Evolutionary conservation across 2,888 invertebrate species (phyloP), one percentile per base, ranked within the genome.

Genomic region (Rhagonycha lutea): DNA sequence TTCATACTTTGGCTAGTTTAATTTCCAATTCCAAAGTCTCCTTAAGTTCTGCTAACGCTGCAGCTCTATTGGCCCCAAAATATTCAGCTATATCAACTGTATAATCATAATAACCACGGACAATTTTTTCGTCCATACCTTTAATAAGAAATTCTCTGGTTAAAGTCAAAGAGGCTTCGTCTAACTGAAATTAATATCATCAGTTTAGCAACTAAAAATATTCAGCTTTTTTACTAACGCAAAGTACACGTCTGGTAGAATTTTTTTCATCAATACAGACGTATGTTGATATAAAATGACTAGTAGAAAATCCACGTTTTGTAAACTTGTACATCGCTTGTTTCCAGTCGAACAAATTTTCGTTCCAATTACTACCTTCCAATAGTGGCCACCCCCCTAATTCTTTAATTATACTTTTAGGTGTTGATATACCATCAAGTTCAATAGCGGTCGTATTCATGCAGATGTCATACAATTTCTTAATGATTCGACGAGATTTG

Each of bases 381-480:
- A 97, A 88, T 12, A 95, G 94, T 0, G 98, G 98, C 98, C 98
- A 98, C 3, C 97, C 97, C 0, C 98, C 98, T 23, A 98, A 89
- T 14, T 91, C 89, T 60, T 90, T 89, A 72, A 98, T 88, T 85
- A 96, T 92, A 0, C 90, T 89, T 72, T 91, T 87, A 61, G 97
- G 90, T 0, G 97, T 96, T 3, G 89, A 87, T 62, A 94, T 86
- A 0, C 96, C 97, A 68, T 93, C 91, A 2, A 91, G 89, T 85
- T 98, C 96, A 82, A 98, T 97, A 23, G 92, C 88, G 80, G 92
- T 92, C 88, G 93, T 92, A 86, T 97, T 95, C 92, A 97, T 94
- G 88, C 98, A 98, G 69, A 96, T 93, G 83, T 92, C 91, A 89
- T 96, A 98, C 77, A 97, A 89, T 18, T 92, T 92, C 86, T 96